phyloP scores from a whole-genome alignment of 2,888 invertebrate species.

The Apodemia mormo region DNA sequence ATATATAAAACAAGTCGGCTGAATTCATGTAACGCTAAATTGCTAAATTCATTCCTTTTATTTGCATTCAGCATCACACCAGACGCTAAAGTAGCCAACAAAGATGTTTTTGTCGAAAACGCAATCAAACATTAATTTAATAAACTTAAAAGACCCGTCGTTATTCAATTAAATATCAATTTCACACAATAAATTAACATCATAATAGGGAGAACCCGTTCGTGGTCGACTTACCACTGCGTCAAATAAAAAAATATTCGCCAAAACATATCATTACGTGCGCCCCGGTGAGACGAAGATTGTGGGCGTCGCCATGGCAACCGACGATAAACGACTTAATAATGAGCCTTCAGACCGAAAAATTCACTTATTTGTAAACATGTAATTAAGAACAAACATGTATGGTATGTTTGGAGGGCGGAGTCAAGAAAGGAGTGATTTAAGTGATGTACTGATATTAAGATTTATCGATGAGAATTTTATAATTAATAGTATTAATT shows the following conservation, averaged over 20 bases:
- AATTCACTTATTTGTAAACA: slow-evolving; percentile 70
- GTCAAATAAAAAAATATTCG: slow-evolving; percentile 46
- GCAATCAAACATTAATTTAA: slow-evolving; percentile 2
- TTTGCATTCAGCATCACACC: neutral
- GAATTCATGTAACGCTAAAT: no score
- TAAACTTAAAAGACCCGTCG: slow-evolving; percentile 23
- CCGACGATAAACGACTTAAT: slow-evolving; percentile 68
- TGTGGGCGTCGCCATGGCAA: slow-evolving; percentile 68
- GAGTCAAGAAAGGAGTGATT: slow-evolving; percentile 34
- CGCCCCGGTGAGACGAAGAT: slow-evolving; percentile 39
- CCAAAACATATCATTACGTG: slow-evolving; percentile 48
- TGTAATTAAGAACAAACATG: slow-evolving; percentile 66
- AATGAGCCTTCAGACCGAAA: slow-evolving; percentile 64
- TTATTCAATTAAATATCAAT: slow-evolving; percentile 32
- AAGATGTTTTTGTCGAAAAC: no score
- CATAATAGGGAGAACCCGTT: slow-evolving; percentile 25
- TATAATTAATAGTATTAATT: neutral
- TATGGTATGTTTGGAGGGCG: slow-evolving; percentile 50
- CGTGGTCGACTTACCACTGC: slow-evolving; percentile 6
- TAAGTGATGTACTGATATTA: slow-evolving; percentile 40
- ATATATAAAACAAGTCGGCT: no score
- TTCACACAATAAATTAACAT: slow-evolving; percentile 27
- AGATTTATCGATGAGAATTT: slow-evolving; percentile 34
- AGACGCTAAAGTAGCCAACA: neutral
- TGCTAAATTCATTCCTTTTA: no score